A percentile compares a stretch with the other conserved stretches of the same genome.
phyloP scores from a whole-genome alignment of 2,113 vertebrate species.

The Cyanoramphus novaezelandiae region DNA sequence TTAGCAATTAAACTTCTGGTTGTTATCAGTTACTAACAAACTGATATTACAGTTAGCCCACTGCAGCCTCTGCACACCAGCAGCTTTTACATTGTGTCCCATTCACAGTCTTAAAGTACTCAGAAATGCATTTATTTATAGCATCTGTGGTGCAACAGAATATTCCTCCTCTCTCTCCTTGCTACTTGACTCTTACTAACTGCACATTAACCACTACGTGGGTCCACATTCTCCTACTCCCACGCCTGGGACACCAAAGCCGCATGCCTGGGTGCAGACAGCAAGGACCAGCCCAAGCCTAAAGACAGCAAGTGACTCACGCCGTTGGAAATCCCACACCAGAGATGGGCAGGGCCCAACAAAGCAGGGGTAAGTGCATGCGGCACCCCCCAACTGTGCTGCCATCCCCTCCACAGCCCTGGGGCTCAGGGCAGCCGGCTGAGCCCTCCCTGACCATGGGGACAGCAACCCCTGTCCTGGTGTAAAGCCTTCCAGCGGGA shows the following conservation, averaged over 20 bases:
- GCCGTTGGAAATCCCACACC: fast-evolving
- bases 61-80: not conserved
- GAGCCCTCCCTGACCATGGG: fast-evolving
- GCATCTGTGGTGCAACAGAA: fast-evolving
- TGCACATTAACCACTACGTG: fast-evolving
- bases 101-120: not conserved
- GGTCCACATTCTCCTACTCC: not conserved
- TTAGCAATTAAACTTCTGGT: not conserved
- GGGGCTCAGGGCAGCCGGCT: fast-evolving
- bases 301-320: not conserved
- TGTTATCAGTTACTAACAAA: not conserved
- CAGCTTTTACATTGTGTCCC: not conserved
- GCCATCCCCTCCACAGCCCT: fast-evolving
- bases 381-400: fast-evolving
- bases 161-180: not conserved
- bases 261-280: fast-evolving
- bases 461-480: fast-evolving
- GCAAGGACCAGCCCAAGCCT: not conserved
- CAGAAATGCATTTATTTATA: conserved; percentile 5
- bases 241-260: not conserved
- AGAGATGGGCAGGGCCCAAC: not conserved
- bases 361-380: fast-evolving
- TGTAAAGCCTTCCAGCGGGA: fast-evolving
- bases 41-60: too few relatives aligned
- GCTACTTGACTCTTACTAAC: fast-evolving